Conservation (phyloP, 2,888 invertebrate species). For the Sphinx pinastri region DNA sequence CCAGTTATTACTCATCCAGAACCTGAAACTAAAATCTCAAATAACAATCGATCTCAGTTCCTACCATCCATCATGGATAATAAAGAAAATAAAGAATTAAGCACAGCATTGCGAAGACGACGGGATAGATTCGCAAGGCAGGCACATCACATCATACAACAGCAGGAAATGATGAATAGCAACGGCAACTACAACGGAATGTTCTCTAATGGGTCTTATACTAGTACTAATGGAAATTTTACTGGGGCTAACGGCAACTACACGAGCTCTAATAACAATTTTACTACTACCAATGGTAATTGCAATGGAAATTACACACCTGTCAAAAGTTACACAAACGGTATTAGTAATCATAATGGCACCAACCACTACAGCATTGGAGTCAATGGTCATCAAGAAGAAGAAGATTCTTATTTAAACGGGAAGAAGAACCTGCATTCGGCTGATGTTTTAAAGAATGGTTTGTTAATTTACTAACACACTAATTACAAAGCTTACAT, state of each 20-base stretch:
- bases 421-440: constrained; percentile 55
- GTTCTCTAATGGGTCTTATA: constrained; percentile 47
- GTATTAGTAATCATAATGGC: constrained; percentile 42
- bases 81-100: constrained; percentile 87
- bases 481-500: constrained; percentile 14
- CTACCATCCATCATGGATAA: constrained; percentile 64
- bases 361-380: constrained; percentile 48
- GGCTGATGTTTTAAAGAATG: constrained; percentile 71
- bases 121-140: constrained; percentile 93
- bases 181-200: constrained; percentile 58
- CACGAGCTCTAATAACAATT: constrained; percentile 44
- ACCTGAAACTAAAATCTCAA: constrained; percentile 55
- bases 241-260: constrained; percentile 44
- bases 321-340: constrained; percentile 39
- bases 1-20: constrained; percentile 57
- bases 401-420: constrained; percentile 53
- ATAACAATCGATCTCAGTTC: constrained; percentile 52
- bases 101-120: constrained; percentile 90
- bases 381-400: constrained; percentile 54
- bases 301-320: constrained; percentile 52
- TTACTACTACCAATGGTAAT: constrained; percentile 42
- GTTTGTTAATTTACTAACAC: constrained; percentile 64
- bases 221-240: constrained; percentile 42
- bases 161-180: constrained; percentile 85
- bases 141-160: constrained; percentile 92